Percentiles rank a stretch among this genome's conserved stretches.
Conservation (phyloP, 2,797 vertebrate species). For the Buceros bicornis region DNA sequence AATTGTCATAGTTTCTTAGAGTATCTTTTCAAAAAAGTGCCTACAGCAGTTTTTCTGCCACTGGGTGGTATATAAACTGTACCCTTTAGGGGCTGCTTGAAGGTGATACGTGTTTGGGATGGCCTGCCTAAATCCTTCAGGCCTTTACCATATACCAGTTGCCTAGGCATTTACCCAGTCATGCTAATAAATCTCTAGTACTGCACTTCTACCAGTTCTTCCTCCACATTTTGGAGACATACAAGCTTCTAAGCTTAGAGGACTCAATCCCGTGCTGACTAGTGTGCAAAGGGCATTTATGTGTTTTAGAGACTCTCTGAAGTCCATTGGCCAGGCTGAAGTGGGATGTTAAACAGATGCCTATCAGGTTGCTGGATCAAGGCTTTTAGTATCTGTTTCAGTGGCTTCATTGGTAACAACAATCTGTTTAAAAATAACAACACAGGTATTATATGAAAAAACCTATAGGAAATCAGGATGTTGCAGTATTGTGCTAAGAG, state of each 20-base stretch:
- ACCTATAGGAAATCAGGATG: background rate
- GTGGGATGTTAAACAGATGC: background rate
- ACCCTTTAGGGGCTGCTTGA: background rate
- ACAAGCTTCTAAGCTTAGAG: background rate
- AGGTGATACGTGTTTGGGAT: background rate
- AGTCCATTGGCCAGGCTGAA: background rate
- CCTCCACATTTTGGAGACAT: background rate
- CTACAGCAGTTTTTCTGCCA: background rate
- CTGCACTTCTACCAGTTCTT: background rate
- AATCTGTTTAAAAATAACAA: background rate
- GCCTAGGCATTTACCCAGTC: background rate
- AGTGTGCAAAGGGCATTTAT: background rate
- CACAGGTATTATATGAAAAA: background rate
- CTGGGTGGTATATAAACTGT: background rate
- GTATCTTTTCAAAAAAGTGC: background rate
- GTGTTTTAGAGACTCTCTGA: background rate
- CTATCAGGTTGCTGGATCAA: background rate
- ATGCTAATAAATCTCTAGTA: background rate
- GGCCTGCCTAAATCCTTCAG: background rate
- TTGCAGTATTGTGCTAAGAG: background rate
- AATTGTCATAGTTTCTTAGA: background rate
- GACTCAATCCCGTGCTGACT: background rate
- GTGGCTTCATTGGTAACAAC: background rate
- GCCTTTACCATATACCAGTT: background rate
- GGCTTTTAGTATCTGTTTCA: background rate